Percentiles rank a stretch among this genome's conserved stretches.
Conservation (phyloP, 2,888 invertebrate species). For the Sminthurinus aureus region DNA sequence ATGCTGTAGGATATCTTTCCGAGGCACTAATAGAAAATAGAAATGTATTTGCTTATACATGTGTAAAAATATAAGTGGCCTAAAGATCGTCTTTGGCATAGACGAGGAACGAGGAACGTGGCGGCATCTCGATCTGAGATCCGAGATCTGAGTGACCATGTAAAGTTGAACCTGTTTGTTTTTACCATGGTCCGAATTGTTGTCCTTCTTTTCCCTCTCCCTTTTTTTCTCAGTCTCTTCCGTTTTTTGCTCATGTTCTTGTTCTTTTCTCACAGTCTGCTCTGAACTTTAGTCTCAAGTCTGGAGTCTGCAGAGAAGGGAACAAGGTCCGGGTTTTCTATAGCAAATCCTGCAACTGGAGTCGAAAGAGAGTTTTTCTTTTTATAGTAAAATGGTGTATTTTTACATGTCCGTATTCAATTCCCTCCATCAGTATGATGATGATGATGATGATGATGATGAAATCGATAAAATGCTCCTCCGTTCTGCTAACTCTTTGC, state of each 20-base stretch:
- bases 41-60: constrained; percentile 24
- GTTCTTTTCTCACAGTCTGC: too few relatives aligned
- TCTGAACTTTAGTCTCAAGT: too few relatives aligned
- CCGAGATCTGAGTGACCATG: constrained; percentile 28
- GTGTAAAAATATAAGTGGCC: constrained; percentile 4
- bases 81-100: not conserved
- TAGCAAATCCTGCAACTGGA: too few relatives aligned
- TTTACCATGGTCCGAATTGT: constrained; percentile 19
- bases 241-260: too few relatives aligned
- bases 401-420: constrained; percentile 36
- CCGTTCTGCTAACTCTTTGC: constrained; percentile 39
- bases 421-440: constrained; percentile 28
- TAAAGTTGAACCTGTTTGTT: constrained; percentile 38
- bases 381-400: constrained; percentile 1
- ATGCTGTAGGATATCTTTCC: not conserved
- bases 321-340: not conserved
- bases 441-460: constrained; percentile 19
- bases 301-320: not conserved
- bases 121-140: constrained; percentile 6
- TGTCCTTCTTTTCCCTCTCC: not conserved
- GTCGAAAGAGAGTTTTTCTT: constrained; percentile 5
- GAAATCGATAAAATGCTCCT: constrained; percentile 38
- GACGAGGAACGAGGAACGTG: not conserved
- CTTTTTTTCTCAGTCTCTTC: too few relatives aligned
- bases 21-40: constrained; percentile 2